Evolutionary conservation across 2,888 invertebrate species (phyloP), one percentile per base, ranked within the genome.

Genomic region (Pyrochroa serraticornis): DNA sequence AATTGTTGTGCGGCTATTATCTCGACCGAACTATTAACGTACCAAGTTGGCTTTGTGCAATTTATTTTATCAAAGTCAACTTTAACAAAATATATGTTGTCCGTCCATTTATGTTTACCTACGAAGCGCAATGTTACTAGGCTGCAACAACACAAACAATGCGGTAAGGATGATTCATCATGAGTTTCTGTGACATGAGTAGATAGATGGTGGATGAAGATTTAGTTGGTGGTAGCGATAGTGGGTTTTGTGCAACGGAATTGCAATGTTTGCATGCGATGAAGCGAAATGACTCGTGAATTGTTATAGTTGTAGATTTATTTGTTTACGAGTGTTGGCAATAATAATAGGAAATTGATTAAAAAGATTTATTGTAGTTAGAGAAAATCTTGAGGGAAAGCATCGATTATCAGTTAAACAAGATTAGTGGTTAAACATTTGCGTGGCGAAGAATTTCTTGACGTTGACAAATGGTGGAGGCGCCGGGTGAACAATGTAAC

Each of bases 81-180:
- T 22, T 52, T 52, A 44, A 50, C 13, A 32, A 34, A 37, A 36
- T 38, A 31, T 47, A 32, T 47, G 38, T 12, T 22, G 22, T 22
- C 22, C 22, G 5, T 22, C 22, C 22, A 2, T 22, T 22, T 22
- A 22, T 22, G 22, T 7, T 47, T 30, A 30, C 9, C 13, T 8
- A 42, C 13, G 45, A 38, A 32, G 53, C 35, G 22, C 43, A 12
- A 42, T 48, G 65, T 52, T 59, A 54, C 58, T 35, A 58, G 36
- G 58, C 57, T 43, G 47, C 55, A 34, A 51, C 52, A 51, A 60
- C 64, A 52, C 61, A 65, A 63, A 67, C 65, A 67, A 63, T 66
- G 59, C 62, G 45, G 46, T 54, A 63, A 58, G 45, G 63, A 63
- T 49, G 60, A 66, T 67, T 65, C 62, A 67, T 67, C 67, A 67